Base-by-base conservation (phyloP, 2,888 invertebrate species). In the Philhelius pedissequus region DNA sequence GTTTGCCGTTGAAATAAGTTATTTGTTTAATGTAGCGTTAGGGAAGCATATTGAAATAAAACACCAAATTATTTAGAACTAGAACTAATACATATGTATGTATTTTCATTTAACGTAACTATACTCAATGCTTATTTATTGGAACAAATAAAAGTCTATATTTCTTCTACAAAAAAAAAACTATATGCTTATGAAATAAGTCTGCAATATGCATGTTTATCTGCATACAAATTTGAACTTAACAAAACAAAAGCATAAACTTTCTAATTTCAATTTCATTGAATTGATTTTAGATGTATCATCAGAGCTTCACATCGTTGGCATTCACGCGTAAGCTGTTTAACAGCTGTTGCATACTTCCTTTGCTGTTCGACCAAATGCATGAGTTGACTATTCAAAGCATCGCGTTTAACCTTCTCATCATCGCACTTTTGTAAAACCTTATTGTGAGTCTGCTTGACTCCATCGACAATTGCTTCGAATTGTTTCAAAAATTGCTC, bases 401-500 rank as follows among this genome's bases (percentile, higher is more conserved):
- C 92, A 90, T 96, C 96, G 69, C 94, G 91, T 70, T 94, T 93
- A 89, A 93, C 93, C 87, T 94, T 95, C 88, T 96, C 95, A 77
- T 95, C 95, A 20, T 93, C 93, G 87, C 92, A 93, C 88, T 94
- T 94, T 56, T 92, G 92, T 64, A 93, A 93, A 73, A 96, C 96
- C 92, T 97, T 97, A 38, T 93, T 92, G 88, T 96, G 96, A 40
- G 97, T 97, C 89, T 95, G 96, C 89, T 96, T 95, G n/a, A 98
- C 96, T 88, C 97, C 96, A 32, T 96, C 96, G 3, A 97, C 96
- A 89, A 98, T 98, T 15, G 95, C 94, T 89, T 98, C 96, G 89
- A 99, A 96, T 90, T 99, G 98, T 77, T 95, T 94, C 89, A 98
- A 93, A 90, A 98, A 98, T 89, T 98, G 97, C 88, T 97, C 97